These are phyloP conservation scores for Melinopterus prodromus DNA, from an alignment of 2,888 invertebrate species.

Conservation along the genomic window DNA sequence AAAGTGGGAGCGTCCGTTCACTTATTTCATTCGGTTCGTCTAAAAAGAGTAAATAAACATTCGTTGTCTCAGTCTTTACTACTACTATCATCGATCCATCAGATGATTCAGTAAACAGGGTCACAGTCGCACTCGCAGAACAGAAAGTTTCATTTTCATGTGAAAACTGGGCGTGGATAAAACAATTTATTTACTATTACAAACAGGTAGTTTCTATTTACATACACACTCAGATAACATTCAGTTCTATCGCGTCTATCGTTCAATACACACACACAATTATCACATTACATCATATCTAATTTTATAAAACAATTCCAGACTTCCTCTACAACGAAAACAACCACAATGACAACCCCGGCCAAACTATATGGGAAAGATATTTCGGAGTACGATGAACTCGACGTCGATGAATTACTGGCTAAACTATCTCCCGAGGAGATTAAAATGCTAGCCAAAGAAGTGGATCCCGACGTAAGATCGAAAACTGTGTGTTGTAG, in stretches of 20 bases:
- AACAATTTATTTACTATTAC: conserved; percentile 33
- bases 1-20: neutral
- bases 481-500: conserved; percentile 5
- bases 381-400: conserved; percentile 89
- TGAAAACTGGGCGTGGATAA: conserved; percentile 50
- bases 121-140: conserved; percentile 43
- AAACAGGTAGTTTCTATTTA: conserved; percentile 18
- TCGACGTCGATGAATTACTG: conserved; percentile 95
- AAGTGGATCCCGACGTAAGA: conserved; percentile 99
- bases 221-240: neutral
- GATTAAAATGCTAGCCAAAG: conserved; percentile 95
- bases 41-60: conserved; percentile 21
- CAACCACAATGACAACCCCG: conserved; percentile 89
- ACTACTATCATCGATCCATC: conserved; percentile 34
- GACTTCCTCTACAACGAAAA: conserved; percentile 90
- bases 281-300: conserved; percentile 18
- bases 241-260: neutral
- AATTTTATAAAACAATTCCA: conserved; percentile 56
- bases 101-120: conserved; percentile 50
- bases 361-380: conserved; percentile 91
- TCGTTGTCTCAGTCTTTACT: conserved; percentile 5
- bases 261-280: conserved; percentile 25
- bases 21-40: neutral
- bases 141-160: neutral
- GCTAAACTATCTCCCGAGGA: conserved; percentile 94